Conservation (phyloP, 2,888 invertebrate species). For the Azorinus chamasolen region DNA sequence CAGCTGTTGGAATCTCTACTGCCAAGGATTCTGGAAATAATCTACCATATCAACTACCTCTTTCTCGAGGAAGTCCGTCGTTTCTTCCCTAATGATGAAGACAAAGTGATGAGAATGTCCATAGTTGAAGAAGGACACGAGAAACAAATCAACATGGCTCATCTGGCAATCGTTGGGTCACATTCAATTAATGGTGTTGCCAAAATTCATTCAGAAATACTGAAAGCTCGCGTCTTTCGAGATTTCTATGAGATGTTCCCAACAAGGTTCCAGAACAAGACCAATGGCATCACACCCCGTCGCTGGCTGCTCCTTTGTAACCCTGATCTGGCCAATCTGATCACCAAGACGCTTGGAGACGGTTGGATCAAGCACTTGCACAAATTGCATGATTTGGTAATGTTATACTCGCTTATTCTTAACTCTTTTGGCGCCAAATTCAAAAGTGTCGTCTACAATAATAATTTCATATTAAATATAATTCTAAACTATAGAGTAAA, state of each 20-base stretch:
- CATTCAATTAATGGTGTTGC: constrained; percentile 99
- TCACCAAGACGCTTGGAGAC: constrained; percentile 98
- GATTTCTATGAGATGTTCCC: constrained; percentile 98
- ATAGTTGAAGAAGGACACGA: constrained; percentile 97
- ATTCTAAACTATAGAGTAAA: too few relatives aligned
- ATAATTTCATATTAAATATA: too few relatives aligned
- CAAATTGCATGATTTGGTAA: constrained; percentile 92
- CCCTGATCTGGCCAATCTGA: constrained; percentile 92
- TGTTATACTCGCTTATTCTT: constrained; percentile 86
- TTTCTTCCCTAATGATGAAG: constrained; percentile 93
- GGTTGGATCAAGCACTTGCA: constrained; percentile 97
- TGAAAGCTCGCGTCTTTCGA: constrained; percentile 94
- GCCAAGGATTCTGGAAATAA: constrained; percentile 98
- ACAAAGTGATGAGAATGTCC: constrained; percentile 91
- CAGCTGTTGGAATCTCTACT: constrained; percentile 93
- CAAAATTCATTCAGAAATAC: constrained; percentile 97
- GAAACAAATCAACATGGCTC: constrained; percentile 99
- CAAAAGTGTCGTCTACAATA: too few relatives aligned
- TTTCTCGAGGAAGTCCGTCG: constrained; percentile 88
- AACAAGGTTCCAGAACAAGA: constrained; percentile 99
- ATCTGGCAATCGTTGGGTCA: constrained; percentile 96
- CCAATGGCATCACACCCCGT: constrained; percentile 99
- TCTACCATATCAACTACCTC: constrained; percentile 96
- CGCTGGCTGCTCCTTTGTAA: constrained; percentile 99
- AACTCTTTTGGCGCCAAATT: too few relatives aligned